Base-by-base conservation (phyloP, 2,113 vertebrate genomes). In the Pelvicachromis taeniatus region DNA sequence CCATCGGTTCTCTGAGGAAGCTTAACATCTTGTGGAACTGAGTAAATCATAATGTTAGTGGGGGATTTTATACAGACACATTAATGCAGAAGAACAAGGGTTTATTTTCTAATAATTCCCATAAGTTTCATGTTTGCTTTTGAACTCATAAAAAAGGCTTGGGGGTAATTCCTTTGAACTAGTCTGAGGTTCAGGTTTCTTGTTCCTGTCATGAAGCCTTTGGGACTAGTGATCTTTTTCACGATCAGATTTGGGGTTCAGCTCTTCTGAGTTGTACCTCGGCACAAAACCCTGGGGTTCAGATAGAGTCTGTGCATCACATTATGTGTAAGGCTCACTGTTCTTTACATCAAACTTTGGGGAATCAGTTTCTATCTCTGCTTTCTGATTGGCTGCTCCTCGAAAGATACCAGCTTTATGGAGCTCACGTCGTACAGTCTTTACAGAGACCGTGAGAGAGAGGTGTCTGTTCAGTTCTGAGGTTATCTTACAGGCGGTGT, bases 331-430 rank as follows among this genome's bases (percentile, higher is more conserved):
- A 31, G 55, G 38, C 56, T 82, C 33, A 0, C 40, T 45, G 31
- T 63, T 48, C 10, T 77, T 55, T 58, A n/a, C 78, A 38, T 77
- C 4, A 0, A 31, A 23, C 16, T 68, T 58, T 19, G 29, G 29
- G 2, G 78, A 4, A 7, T 65, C 55, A 6, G 42, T 31, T 45
- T 83, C 58, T 0, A 23, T 23, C 1, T 45, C 77, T 21, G 75
- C 9, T 31, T 77, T 86, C 55, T 55, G 33, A 86, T 9, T 42
- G 63, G 75, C 5, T 10, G 63, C 52, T 42, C 82, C 84, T 33
- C 21, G 21, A 55, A 87, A 88, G 31, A 91, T 79, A 17, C 87
- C 89, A 21, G 84, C 87, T 82, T 85, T 91, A 77, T 85, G 89
- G 19, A 88, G 89, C 87, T 88, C 82, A 0, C 63, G 86, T 2